A percentile compares a stretch with the other conserved stretches of the same genome.
Conservation (phyloP, 37 sponge, comb jelly and placozoan species). For the Tethya wilhelma region DNA sequence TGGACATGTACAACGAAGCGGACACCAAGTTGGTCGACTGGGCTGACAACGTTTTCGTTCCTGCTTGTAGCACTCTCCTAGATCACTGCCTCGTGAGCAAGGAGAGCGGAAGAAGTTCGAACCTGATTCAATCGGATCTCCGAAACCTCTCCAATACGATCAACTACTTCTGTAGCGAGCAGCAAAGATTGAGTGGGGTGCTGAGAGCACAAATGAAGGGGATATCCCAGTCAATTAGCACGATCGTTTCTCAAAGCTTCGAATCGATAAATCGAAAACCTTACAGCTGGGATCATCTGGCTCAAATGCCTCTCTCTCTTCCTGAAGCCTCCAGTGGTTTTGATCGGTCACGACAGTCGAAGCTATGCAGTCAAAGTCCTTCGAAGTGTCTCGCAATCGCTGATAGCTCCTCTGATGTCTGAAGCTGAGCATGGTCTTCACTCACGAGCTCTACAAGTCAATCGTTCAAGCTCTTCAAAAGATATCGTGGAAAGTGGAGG, state of each 20-base stretch:
- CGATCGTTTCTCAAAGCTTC: constrained; percentile 3
- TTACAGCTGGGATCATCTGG: neutral
- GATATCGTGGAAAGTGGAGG: constrained; percentile 77
- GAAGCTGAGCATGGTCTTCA: constrained; percentile 39
- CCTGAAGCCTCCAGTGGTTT: neutral
- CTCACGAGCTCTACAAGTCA: constrained; percentile 32
- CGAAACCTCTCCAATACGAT: constrained; percentile 56
- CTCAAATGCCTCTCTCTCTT: constrained; percentile 4
- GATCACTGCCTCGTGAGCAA: constrained; percentile 28
- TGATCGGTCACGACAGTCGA: neutral
- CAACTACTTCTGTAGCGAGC: constrained; percentile 50
- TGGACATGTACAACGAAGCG: neutral
- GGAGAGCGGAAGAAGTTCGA: neutral
- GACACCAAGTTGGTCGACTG: constrained; percentile 49
- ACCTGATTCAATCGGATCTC: constrained; percentile 31
- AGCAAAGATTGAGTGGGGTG: constrained; percentile 26
- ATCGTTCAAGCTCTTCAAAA: constrained; percentile 57
- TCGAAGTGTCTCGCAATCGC: constrained; percentile 40
- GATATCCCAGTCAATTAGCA: constrained; percentile 8
- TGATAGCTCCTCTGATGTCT: constrained; percentile 25
- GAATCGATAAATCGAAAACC: neutral
- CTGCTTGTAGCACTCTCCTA: constrained; percentile 44
- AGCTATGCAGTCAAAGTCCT: constrained; percentile 59
- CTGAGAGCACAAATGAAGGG: neutral
- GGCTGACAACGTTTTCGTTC: constrained; percentile 51